phyloP scores from a whole-genome alignment of 2,888 invertebrate species.

The Drosophila prolongata region DNA sequence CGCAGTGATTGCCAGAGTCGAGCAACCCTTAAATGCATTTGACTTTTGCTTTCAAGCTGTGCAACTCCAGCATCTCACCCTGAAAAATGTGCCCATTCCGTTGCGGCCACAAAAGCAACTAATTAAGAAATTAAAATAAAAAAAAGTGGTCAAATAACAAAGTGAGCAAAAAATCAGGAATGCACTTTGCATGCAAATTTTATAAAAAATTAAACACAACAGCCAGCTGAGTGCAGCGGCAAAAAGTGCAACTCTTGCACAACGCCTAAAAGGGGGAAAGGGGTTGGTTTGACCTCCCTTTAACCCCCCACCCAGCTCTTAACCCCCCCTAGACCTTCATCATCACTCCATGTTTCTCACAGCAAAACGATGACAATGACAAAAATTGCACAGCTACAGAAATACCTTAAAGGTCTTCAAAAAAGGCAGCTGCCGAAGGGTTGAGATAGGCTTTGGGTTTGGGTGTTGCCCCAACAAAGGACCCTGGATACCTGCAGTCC shows the following conservation, averaged over 20 bases:
- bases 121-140: slow-evolving; percentile 78
- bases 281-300: slow-evolving; percentile 12
- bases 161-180: slow-evolving; percentile 45
- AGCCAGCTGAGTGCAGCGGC: slow-evolving; percentile 56
- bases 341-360: slow-evolving; percentile 14
- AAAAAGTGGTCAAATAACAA: slow-evolving; percentile 40
- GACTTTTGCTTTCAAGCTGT: slow-evolving; percentile 48
- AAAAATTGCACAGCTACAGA: slow-evolving; percentile 61
- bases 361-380: slow-evolving; percentile 77
- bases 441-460: slow-evolving; percentile 21
- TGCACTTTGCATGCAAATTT: slow-evolving; percentile 79
- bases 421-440: slow-evolving; percentile 10
- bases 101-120: slow-evolving; percentile 68
- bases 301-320: slow-evolving; percentile 3
- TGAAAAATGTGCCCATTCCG: slow-evolving; percentile 1
- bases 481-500: slow-evolving; percentile 11
- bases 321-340: slow-evolving; percentile 31
- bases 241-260: slow-evolving; percentile 77
- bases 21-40: slow-evolving; percentile 46
- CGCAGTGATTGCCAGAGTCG: slow-evolving; percentile 24
- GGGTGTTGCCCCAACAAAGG: slow-evolving; percentile 53
- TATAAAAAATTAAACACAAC: slow-evolving; percentile 77
- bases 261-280: slow-evolving; percentile 54
- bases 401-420: slow-evolving; percentile 56
- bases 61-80: slow-evolving; percentile 1